These are phyloP conservation scores for Ctenicera cuprea DNA, from an alignment of 2,888 invertebrate genomes.

Conservation along the genomic window DNA sequence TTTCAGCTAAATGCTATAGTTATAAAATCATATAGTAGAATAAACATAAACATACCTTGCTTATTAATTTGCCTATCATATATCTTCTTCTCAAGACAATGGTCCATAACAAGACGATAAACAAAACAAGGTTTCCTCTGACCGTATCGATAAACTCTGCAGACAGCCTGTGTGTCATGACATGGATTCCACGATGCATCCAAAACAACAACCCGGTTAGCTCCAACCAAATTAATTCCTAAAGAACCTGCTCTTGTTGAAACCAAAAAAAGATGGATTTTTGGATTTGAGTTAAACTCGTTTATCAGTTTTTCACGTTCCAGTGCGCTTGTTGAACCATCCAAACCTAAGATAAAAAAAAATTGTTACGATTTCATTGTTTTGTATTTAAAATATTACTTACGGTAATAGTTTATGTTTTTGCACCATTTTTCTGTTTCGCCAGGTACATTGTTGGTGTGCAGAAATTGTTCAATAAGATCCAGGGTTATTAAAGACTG, in stretches of 20 bases:
- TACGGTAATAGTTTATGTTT: constrained; percentile 92
- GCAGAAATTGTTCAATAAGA: constrained; percentile 95
- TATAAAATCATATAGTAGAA: no score
- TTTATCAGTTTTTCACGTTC: constrained; percentile 97
- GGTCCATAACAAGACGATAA: constrained; percentile 97
- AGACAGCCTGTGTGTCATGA: constrained; percentile 98
- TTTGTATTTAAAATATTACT: no score
- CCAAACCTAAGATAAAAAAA: constrained; percentile 83
- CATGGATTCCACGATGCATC: constrained; percentile 99
- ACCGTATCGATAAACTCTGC: constrained; percentile 95
- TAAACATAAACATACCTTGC: no score
- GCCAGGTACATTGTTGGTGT: constrained; percentile 81
- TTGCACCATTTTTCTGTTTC: constrained; percentile 87
- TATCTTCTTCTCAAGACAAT: constrained; percentile 97
- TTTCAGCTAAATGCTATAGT: no score
- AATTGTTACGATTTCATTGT: no score
- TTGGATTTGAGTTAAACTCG: constrained; percentile 93
- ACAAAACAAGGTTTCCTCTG: constrained; percentile 96
- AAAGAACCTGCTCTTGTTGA: constrained; percentile 97
- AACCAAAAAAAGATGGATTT: constrained; percentile 93
- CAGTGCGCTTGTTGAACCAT: constrained; percentile 95
- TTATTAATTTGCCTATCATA: constrained; percentile 99
- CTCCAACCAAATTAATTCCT: constrained; percentile 98
- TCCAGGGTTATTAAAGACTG: constrained; percentile 97
- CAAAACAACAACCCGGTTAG: constrained; percentile 97